Base-by-base conservation (phyloP, 2,797 vertebrate species). In the Heteromormyrus szaboi region DNA sequence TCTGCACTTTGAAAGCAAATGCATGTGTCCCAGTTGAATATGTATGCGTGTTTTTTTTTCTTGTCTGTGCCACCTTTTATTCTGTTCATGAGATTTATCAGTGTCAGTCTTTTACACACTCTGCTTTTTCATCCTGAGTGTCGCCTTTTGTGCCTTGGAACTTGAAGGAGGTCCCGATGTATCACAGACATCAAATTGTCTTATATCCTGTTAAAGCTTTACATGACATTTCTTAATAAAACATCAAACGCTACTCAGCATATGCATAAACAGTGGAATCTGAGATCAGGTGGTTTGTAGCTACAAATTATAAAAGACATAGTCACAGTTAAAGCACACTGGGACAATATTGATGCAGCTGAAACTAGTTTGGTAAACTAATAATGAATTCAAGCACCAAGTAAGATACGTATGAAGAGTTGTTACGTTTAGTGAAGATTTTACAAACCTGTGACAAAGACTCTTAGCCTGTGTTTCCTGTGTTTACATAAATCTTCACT, bases 41-140 rank as follows among this genome's bases (percentile, higher is more conserved):
- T 37, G 48, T 19, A 33, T 53, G n/a, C 37, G 7, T 86, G 29
- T 59, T 85, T 85, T 84, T 62, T 62, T 44, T 87, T 65, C 37
- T 88, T 68, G n/a, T 37, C 29, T 48, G 14, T 37, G n/a, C 37
- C 50, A 53, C 72, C 72, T 81, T 44, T 54, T 83, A 46, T 83
- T 79, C 79, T 88, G 46, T 83, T 81, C 72, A 88, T 56, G 51
- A 83, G 50, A 37, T 83, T 88, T 88, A 87, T 87, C 59, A 25
- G 59, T 48, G 50, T 88, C 68, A 88, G 37, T 41, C 68, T 54
- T 53, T 88, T 53, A 44, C 46, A 88, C 11, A 54, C 50, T 56
- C 51, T 46, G 14, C 46, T 17, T 33, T 83, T 88, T 88, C 65
- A 81, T 83, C 29, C 68, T 5, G 33, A 44, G 11, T 14, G 50